Evolutionary conservation across 1,140 invertebrate genomes (phyloP), one percentile per base, ranked within the genome.

Genomic region (Ctenoplectra terminalis): DNA sequence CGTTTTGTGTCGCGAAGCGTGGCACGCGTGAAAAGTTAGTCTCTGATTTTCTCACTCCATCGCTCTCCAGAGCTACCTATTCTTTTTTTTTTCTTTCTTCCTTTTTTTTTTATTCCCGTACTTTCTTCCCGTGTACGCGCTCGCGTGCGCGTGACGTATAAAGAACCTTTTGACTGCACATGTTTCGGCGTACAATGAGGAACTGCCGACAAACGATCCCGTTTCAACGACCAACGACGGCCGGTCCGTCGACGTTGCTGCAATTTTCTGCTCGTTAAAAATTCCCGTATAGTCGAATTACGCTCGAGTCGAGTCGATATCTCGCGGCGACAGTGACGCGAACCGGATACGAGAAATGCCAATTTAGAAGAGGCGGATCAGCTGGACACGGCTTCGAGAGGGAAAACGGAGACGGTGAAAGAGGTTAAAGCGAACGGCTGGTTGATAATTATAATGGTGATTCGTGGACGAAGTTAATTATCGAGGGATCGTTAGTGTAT

Each of bases 21-120:
- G 37, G 48, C 61, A 67, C 46, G 61, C 74, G 74, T 76, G 74
- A 76, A 67, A 76, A 77, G 63, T 77, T 77, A n/a, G 37, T 69
- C 74, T 56, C 63, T 69, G 74, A n/a, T n/a, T n/a, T n/a, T n/a
- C n/a, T n/a, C n/a, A n/a, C n/a, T n/a, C n/a, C n/a, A n/a, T n/a
- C n/a, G n/a, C n/a, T n/a, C n/a, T n/a, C n/a, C n/a, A n/a, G n/a
- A n/a, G n/a, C n/a, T n/a, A n/a, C n/a, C n/a, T n/a, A n/a, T n/a
- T n/a, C n/a, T n/a, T n/a, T n/a, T n/a, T n/a, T n/a, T n/a, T n/a
- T n/a, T n/a, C n/a, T n/a, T n/a, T n/a, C n/a, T n/a, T n/a, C n/a
- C n/a, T 67, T 77, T 77, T 56, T 67, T 37, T 54, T 66, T 31
- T 52, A 17, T 52, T 76, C 11, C 23, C n/a, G 15, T 37, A 6